Conservation (phyloP, 2,888 invertebrate genomes). For the Perithous albicinctus region DNA sequence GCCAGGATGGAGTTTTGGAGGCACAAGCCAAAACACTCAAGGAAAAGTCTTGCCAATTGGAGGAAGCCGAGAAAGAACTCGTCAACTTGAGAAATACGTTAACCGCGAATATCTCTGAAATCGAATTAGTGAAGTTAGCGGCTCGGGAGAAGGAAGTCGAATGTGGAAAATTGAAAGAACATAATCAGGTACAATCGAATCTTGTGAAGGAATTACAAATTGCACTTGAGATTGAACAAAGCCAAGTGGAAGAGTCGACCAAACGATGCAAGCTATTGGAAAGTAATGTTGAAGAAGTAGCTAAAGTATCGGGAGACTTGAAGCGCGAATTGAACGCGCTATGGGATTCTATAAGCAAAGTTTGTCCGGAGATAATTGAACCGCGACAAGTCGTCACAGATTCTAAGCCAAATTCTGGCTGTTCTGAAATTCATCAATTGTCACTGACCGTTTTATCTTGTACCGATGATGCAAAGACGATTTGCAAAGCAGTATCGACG, state of each 20-base stretch:
- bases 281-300: slow-evolving; percentile 51
- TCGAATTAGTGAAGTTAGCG: slow-evolving; percentile 32
- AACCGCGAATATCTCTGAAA: neutral
- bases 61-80: slow-evolving; percentile 66
- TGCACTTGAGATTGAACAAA: slow-evolving; percentile 16
- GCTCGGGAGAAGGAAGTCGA: neutral
- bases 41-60: slow-evolving; percentile 70
- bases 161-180: neutral
- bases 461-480: slow-evolving; percentile 41
- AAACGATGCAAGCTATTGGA: slow-evolving; percentile 59
- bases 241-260: slow-evolving; percentile 50
- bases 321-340: slow-evolving; percentile 35
- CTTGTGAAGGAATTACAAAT: slow-evolving; percentile 22
- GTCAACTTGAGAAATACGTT: slow-evolving; percentile 20
- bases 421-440: neutral
- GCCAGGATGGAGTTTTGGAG: slow-evolving; percentile 74
- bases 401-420: too few species aligned
- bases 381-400: neutral
- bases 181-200: neutral
- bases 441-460: slow-evolving; percentile 41
- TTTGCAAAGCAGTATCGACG: neutral
- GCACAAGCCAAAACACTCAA: slow-evolving; percentile 74
- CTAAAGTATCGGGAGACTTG: slow-evolving; percentile 58
- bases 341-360: neutral
- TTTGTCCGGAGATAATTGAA: slow-evolving; percentile 2